These are phyloP conservation scores for Aphaenogaster ashmeadi DNA, from an alignment of 1,140 invertebrate genomes.

Conservation along the genomic window DNA sequence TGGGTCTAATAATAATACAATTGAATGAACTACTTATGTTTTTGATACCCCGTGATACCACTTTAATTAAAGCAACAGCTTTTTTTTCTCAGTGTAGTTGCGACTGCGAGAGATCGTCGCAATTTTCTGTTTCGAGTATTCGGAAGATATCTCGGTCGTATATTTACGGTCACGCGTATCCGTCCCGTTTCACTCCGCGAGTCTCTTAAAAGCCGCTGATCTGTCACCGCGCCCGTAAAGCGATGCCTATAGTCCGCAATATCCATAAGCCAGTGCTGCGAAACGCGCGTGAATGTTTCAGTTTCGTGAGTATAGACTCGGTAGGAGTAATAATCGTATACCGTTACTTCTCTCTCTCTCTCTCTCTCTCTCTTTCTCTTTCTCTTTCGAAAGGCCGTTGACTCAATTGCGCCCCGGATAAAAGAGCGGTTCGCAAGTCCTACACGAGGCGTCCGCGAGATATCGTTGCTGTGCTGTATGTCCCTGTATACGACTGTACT, in stretches of 20 bases:
- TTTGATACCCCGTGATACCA: too few species aligned
- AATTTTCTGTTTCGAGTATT: constrained; percentile 28
- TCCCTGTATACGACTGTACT: constrained; percentile 8
- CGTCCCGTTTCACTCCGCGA: constrained; percentile 68
- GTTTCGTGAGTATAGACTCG: constrained; percentile 78
- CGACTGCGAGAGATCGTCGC: neutral
- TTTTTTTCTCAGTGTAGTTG: too few species aligned
- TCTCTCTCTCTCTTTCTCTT: constrained; percentile 25
- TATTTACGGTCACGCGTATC: constrained; percentile 23
- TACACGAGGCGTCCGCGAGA: constrained; percentile 58
- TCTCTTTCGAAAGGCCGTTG: constrained; percentile 75
- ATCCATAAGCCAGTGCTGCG: constrained; percentile 38
- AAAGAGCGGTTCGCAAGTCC: constrained; percentile 75
- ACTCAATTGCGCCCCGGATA: constrained; percentile 78
- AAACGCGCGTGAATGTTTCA: constrained; percentile 76
- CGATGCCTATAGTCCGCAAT: constrained; percentile 18
- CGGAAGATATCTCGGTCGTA: constrained; percentile 13
- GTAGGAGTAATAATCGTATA: constrained; percentile 78
- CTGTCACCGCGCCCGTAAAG: constrained; percentile 67
- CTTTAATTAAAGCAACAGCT: too few species aligned
- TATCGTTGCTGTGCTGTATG: constrained; percentile 26
- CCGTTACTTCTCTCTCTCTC: constrained; percentile 70
- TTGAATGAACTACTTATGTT: too few species aligned
- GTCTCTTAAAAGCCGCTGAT: constrained; percentile 63
- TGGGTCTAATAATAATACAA: too few species aligned